A percentile compares a stretch with the other conserved stretches of the same genome.
Evolutionary conservation across 2,113 vertebrate genomes (phyloP).

Genomic region (Pelmatolapia mariae): DNA sequence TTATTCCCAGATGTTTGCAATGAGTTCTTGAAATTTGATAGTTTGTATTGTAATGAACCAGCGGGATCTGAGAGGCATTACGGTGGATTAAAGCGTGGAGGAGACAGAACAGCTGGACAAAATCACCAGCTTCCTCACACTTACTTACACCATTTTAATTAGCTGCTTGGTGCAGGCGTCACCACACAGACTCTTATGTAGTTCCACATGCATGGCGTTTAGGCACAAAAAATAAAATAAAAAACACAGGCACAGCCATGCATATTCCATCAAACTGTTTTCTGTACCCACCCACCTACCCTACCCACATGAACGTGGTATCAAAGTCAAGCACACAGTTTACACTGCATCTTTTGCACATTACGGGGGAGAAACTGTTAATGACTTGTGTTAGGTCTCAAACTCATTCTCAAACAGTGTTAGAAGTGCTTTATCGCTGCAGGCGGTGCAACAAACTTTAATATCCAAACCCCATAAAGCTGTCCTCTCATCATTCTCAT

Average conservation of each 20-base stretch:
- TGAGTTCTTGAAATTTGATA: conserved; percentile 15
- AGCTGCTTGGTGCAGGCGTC: not conserved
- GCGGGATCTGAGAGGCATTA: conserved; percentile 32
- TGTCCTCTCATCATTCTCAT: conserved; percentile 1
- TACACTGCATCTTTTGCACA: not conserved
- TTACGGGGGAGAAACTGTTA: conserved; percentile 14
- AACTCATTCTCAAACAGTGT: conserved; percentile 24
- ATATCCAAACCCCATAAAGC: conserved; percentile 36
- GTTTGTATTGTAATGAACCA: not conserved
- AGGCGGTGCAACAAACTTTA: conserved; percentile 14
- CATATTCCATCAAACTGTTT: conserved; percentile 22
- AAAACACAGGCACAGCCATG: not conserved
- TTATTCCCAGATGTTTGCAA: conserved; percentile 35
- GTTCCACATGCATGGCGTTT: not conserved
- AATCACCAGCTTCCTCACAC: conserved; percentile 31
- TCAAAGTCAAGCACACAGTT: conserved; percentile 10
- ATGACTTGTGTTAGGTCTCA: conserved; percentile 38
- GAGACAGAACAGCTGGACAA: conserved; percentile 53
- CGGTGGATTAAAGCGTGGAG: conserved; percentile 10
- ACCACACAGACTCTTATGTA: not conserved
- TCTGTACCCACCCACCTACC: conserved; percentile 8
- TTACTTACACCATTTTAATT: conserved; percentile 50
- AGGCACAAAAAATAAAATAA: not conserved
- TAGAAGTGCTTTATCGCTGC: conserved; percentile 10
- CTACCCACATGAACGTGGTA: not conserved